A percentile compares a stretch with the other conserved stretches of the same genome.
Conservation (phyloP, 2,113 vertebrate species). For the Tamias sibiricus region DNA sequence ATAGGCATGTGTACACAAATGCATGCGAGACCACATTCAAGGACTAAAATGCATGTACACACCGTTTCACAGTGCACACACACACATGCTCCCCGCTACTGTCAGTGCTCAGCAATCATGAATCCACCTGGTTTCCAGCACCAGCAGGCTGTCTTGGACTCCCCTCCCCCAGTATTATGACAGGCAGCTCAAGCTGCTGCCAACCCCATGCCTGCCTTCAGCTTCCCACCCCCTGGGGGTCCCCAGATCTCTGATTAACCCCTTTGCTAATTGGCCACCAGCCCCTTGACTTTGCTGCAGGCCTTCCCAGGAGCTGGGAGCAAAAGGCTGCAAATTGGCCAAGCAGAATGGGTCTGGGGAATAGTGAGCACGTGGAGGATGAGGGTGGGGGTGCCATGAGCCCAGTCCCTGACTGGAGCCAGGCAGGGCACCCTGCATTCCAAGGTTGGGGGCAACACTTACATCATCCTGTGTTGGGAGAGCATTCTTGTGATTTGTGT, state of each 20-base stretch:
- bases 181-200: constrained; percentile 56
- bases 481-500: not conserved
- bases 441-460: not conserved
- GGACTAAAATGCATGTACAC: not conserved
- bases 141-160: not conserved
- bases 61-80: not conserved
- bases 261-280: constrained; percentile 80
- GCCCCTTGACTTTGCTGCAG: constrained; percentile 82
- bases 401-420: not conserved
- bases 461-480: not conserved
- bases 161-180: constrained; percentile 39
- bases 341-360: constrained; percentile 70
- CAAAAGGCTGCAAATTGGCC: constrained; percentile 78
- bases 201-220: constrained; percentile 54
- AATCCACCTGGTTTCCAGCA: constrained; percentile 43
- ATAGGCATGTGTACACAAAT: not conserved
- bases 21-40: not conserved
- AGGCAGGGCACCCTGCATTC: not conserved
- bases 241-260: constrained; percentile 79
- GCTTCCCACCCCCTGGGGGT: constrained; percentile 49
- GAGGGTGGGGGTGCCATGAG: not conserved
- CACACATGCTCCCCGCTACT: not conserved
- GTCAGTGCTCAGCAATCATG: not conserved
- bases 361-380: not conserved
- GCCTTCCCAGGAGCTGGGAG: constrained; percentile 75